Evolutionary conservation across 2,113 vertebrate genomes (phyloP).

Genomic region (Uria lomvia): DNA sequence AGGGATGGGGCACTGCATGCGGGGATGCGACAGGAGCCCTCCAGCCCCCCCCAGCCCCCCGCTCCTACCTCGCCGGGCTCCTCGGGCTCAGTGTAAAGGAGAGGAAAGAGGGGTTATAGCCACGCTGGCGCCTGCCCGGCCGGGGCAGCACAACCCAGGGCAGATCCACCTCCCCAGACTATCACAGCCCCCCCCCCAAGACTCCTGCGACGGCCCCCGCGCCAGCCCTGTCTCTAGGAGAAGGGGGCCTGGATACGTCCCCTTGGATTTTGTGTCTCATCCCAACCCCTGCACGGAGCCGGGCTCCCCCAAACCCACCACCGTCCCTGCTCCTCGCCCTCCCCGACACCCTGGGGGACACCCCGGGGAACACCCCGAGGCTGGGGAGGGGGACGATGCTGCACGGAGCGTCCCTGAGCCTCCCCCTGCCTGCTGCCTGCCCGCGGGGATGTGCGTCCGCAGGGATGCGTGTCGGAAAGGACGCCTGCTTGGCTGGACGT

Average conservation of each 20-base stretch:
- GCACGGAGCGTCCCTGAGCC: rapidly evolving
- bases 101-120: constrained; percentile 13
- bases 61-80: constrained; percentile 53
- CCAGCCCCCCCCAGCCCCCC: neutral
- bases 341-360: neutral
- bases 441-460: neutral
- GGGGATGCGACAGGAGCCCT: neutral
- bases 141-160: neutral
- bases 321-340: neutral
- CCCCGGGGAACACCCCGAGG: neutral
- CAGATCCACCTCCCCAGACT: neutral
- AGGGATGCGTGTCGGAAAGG: neutral
- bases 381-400: neutral
- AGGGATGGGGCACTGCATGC: neutral
- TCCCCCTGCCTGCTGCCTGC: too few relatives aligned
- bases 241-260: rapidly evolving
- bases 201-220: rapidly evolving
- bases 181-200: neutral
- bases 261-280: neutral
- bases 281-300: neutral
- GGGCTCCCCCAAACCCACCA: neutral
- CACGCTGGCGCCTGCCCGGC: rapidly evolving
- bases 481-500: neutral
- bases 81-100: constrained; percentile 37
- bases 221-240: neutral